phyloP scores from a whole-genome alignment of 2,113 vertebrate species.

The Cnemophilus loriae region DNA sequence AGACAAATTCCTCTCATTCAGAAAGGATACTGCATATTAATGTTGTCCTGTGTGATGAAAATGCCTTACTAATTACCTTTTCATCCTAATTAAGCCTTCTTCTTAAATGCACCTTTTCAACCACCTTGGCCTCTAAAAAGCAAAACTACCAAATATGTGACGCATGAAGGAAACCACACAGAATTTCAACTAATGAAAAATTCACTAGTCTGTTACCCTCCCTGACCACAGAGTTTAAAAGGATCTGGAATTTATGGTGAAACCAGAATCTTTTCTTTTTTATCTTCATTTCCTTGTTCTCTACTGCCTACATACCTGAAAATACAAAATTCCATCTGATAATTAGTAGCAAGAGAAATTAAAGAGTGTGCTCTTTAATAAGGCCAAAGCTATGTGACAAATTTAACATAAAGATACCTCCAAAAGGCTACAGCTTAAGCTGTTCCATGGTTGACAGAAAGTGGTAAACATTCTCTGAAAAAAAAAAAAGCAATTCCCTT shows the following conservation, averaged over 20 bases:
- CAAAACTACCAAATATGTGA: not conserved
- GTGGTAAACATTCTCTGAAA: not conserved
- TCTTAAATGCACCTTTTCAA: not conserved
- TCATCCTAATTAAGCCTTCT: not conserved
- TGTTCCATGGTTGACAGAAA: not conserved
- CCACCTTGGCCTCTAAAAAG: not conserved
- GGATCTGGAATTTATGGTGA: not conserved
- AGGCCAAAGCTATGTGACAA: not conserved
- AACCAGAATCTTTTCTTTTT: not conserved
- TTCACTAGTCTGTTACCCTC: not conserved
- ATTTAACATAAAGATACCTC: not conserved
- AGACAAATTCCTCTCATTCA: not conserved
- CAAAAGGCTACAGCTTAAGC: conserved; percentile 7
- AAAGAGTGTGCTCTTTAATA: not conserved
- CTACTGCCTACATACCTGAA: not conserved
- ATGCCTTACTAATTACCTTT: not conserved
- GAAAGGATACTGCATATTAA: not conserved
- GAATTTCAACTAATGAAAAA: conserved; percentile 20
- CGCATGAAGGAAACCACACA: not conserved
- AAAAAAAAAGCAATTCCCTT: conserved; percentile 8
- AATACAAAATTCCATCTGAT: not conserved
- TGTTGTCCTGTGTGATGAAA: not conserved
- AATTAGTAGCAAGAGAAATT: not conserved
- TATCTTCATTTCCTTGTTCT: not conserved
- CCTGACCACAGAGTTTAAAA: not conserved